Evolutionary conservation across 2,113 vertebrate genomes (phyloP).

Genomic region (Hippocampus mohnikei): DNA sequence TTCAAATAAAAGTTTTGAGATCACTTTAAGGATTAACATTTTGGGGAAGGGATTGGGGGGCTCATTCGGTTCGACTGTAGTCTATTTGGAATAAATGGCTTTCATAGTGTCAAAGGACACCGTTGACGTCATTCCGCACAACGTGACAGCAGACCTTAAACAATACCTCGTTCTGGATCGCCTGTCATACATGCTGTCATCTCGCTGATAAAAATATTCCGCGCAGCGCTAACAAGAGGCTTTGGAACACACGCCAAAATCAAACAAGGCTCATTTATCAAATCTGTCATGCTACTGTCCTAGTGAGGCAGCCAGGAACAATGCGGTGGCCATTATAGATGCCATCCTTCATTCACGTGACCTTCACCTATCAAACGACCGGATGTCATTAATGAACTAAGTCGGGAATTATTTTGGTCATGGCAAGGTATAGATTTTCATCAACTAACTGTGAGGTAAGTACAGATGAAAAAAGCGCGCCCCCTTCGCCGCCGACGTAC

Average conservation of each 20-base stretch:
- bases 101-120: background rate
- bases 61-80: no score
- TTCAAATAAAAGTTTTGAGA: no score
- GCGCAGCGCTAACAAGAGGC: constrained; percentile 3
- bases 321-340: background rate
- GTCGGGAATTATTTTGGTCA: background rate
- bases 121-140: background rate
- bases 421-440: background rate
- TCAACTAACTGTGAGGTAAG: background rate
- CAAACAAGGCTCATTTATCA: constrained; percentile 32
- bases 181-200: constrained; percentile 16
- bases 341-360: background rate
- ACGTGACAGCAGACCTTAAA: background rate
- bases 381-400: background rate
- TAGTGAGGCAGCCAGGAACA: constrained; percentile 1
- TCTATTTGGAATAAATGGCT: no score
- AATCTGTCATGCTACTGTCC: constrained; percentile 15
- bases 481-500: no score
- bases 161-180: constrained; percentile 8
- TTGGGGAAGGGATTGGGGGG: no score
- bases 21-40: no score
- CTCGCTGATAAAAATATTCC: constrained; percentile 12
- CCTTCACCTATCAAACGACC: constrained; percentile 1
- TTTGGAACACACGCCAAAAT: constrained; percentile 10
- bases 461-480: background rate